A percentile compares a stretch with the other conserved stretches of the same genome.
phyloP scores from a whole-genome alignment of 1,140 invertebrate genomes.

The Orius laevigatus region DNA sequence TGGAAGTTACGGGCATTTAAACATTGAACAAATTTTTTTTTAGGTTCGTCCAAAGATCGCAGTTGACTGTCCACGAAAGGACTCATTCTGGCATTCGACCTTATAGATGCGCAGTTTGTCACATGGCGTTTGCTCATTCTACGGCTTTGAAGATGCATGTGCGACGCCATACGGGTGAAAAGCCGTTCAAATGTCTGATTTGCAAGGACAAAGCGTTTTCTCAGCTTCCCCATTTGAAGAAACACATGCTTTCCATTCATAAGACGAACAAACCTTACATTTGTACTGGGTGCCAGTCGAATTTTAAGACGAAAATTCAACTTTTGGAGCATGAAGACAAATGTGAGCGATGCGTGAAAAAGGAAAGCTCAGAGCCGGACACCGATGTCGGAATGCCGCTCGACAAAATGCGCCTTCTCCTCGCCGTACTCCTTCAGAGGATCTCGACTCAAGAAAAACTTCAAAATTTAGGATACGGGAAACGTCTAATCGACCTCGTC shows the following conservation, averaged over 20 bases:
- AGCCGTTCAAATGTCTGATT: constrained; percentile 43
- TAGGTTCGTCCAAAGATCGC: constrained; percentile 33
- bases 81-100: constrained; percentile 39
- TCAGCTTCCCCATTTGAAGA: constrained; percentile 50
- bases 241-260: constrained; percentile 41
- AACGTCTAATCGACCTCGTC: constrained; percentile 66
- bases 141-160: constrained; percentile 37
- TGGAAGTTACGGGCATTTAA: too few species aligned
- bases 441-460: constrained; percentile 61
- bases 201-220: constrained; percentile 43
- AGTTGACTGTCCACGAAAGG: constrained; percentile 42
- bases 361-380: constrained; percentile 14
- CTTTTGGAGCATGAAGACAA: constrained; percentile 41
- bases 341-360: constrained; percentile 25
- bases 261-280: constrained; percentile 44
- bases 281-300: constrained; percentile 49
- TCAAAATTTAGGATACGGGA: constrained; percentile 61
- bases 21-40: background rate
- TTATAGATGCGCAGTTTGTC: constrained; percentile 40
- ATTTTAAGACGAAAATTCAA: constrained; percentile 58
- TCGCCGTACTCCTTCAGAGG: constrained; percentile 61
- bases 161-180: constrained; percentile 46
- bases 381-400: constrained; percentile 35
- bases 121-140: constrained; percentile 43
- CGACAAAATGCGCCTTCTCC: constrained; percentile 54